Percentiles rank a stretch among this genome's conserved stretches.
Evolutionary conservation across 2,888 invertebrate genomes (phyloP).

Genomic region (Leptothorax acervorum): DNA sequence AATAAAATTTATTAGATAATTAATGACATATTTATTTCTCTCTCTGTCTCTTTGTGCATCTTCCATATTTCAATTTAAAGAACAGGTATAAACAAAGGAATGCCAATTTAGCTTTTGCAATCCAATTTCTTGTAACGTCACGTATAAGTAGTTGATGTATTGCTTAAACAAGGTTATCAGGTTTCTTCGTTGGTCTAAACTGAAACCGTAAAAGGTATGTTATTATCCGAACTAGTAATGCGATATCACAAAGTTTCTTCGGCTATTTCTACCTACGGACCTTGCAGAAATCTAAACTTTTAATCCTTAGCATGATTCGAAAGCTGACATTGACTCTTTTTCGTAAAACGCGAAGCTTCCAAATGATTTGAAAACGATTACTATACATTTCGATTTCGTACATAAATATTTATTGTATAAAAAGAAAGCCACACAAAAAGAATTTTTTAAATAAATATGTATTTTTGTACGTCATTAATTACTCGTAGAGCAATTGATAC

Average conservation of each 20-base stretch:
- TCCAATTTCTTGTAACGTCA: slow-evolving; percentile 8
- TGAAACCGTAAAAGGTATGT: slow-evolving; percentile 77
- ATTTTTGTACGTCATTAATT: background rate
- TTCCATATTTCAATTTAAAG: background rate
- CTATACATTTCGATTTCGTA: background rate
- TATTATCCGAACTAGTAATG: slow-evolving; percentile 66
- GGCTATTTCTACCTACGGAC: background rate
- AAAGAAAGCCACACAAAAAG: background rate
- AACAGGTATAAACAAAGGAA: background rate
- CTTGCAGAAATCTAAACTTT: background rate
- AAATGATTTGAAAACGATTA: background rate
- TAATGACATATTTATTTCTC: background rate
- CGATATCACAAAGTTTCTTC: slow-evolving; percentile 59
- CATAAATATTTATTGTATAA: background rate
- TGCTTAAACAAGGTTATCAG: slow-evolving; percentile 76
- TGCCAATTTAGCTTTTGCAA: slow-evolving; percentile 9
- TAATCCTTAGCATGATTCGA: background rate
- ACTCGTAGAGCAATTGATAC: background rate
- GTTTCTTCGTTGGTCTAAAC: slow-evolving; percentile 78
- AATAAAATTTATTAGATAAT: background rate
- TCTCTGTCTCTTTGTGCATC: background rate
- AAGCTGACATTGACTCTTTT: slow-evolving; percentile 21
- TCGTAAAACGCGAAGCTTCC: background rate
- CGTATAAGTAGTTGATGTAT: slow-evolving; percentile 43
- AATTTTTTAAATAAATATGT: background rate